Evolutionary conservation across 1,140 invertebrate species (phyloP).

Genomic region (Tetranychus cinnabarinus): DNA sequence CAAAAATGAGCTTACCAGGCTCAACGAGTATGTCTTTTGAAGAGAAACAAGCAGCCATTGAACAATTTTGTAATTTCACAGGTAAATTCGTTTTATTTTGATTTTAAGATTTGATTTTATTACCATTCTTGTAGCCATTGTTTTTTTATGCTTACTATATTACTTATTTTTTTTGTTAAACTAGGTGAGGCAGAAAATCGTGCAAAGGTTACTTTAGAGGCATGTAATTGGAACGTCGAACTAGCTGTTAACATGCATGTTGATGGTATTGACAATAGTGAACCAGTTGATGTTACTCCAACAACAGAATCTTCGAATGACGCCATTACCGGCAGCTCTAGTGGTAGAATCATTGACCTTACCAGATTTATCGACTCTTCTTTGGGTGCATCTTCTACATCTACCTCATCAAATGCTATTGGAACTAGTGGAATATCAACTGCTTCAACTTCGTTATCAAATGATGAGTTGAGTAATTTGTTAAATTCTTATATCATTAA

Average conservation of each 20-base stretch:
- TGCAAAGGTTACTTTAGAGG: slow-evolving; percentile 22
- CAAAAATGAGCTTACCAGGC: too few relatives aligned
- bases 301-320: background rate
- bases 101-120: background rate
- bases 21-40: background rate
- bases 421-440: too few relatives aligned
- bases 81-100: background rate
- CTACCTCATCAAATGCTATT: too few relatives aligned
- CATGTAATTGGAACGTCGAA: slow-evolving; percentile 28
- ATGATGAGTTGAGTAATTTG: too few relatives aligned
- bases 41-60: background rate
- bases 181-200: slow-evolving; percentile 14
- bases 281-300: background rate
- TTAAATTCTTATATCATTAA: too few relatives aligned
- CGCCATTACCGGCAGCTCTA: too few relatives aligned
- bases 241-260: slow-evolving; percentile 32
- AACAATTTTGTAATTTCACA: background rate
- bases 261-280: slow-evolving; percentile 15
- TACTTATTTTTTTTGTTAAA: background rate
- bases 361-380: too few relatives aligned
- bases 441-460: too few relatives aligned
- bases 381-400: too few relatives aligned
- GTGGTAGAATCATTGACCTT: too few relatives aligned
- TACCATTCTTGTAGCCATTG: background rate
- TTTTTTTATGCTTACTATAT: background rate